Evolutionary conservation across 2,888 invertebrate species (phyloP).

Genomic region (Erpobdella octoculata): DNA sequence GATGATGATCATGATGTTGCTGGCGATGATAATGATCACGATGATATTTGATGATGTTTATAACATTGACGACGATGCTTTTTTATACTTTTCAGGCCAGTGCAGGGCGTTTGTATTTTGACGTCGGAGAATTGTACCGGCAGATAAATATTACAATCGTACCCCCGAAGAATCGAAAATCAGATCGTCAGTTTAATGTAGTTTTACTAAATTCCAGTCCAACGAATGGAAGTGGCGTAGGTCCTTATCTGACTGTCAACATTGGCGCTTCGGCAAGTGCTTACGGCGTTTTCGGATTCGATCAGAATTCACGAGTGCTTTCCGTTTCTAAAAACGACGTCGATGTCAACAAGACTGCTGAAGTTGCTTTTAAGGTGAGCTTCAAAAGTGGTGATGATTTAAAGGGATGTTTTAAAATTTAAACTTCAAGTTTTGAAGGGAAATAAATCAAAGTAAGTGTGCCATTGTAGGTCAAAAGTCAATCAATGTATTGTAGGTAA

Average conservation of each 20-base stretch:
- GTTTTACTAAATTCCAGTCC: neutral
- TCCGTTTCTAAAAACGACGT: neutral
- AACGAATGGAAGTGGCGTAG: neutral
- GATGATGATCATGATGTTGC: too few relatives aligned
- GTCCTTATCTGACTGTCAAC: neutral
- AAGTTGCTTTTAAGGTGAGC: neutral
- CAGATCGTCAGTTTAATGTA: neutral
- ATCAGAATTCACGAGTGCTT: neutral
- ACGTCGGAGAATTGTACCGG: constrained; percentile 40
- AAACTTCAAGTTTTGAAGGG: neutral
- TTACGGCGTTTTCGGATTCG: neutral
- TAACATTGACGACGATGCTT: too few relatives aligned
- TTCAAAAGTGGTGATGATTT: too few relatives aligned
- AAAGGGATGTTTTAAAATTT: too few relatives aligned
- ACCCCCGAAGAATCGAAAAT: neutral
- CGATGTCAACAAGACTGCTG: neutral
- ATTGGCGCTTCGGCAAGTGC: neutral
- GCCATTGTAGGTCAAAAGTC: neutral
- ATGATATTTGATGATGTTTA: too few relatives aligned
- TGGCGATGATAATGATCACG: too few relatives aligned
- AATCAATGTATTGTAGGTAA: too few relatives aligned
- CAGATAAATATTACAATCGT: constrained; percentile 44
- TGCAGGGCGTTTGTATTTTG: constrained; percentile 40
- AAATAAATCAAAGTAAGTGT: neutral
- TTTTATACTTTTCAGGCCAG: constrained; percentile 14